Base-by-base conservation (phyloP, 2,888 invertebrate genomes). In the Drosophila suboccidentalis region DNA sequence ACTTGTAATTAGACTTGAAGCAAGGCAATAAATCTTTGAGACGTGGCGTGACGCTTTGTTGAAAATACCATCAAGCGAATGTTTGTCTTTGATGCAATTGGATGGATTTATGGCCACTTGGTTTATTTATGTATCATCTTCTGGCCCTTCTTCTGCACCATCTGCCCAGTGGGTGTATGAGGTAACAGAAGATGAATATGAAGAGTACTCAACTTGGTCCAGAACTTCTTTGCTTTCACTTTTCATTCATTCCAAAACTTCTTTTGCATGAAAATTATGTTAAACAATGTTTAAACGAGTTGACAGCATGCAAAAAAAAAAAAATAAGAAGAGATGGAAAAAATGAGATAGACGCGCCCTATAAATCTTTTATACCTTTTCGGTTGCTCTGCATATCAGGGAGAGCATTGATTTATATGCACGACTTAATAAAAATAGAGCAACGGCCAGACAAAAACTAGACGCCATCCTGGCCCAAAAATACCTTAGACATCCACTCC, bases 351-450 rank as follows among this genome's bases (percentile, higher is more conserved):
- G 51, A 34, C 50, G 44, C 50, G 67, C 67, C 85, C 55, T 77
- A 90, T 90, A 91, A 90, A 90, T 90, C 91, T 89, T 91, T 89
- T 76, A 89, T 91, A 90, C 90, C 90, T 91, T 90, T 84, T 60
- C 36, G 73, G 78, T 65, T 87, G 39, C 66, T 85, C 83, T 85
- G 89, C 91, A 89, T 90, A 90, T 90, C 89, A 69, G 74, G 71
- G 63, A 80, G 44, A 55, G 76, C 84, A 86, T 83, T 91, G 91
- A 91, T 91, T 91, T 91, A 91, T 91, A 91, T 91, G 91, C 80
- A 83, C 66, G 85, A 88, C 78, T 89, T 88, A 73, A 90, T 90
- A 88, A 91, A 83, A 91, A 88, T 87, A 82, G 77, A 77, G 76
- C 75, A 51, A 69, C 19, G 66, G 54, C 73, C 81, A 87, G 72